phyloP scores from a whole-genome alignment of 2,113 vertebrate genomes.

The Sciurus niger region DNA sequence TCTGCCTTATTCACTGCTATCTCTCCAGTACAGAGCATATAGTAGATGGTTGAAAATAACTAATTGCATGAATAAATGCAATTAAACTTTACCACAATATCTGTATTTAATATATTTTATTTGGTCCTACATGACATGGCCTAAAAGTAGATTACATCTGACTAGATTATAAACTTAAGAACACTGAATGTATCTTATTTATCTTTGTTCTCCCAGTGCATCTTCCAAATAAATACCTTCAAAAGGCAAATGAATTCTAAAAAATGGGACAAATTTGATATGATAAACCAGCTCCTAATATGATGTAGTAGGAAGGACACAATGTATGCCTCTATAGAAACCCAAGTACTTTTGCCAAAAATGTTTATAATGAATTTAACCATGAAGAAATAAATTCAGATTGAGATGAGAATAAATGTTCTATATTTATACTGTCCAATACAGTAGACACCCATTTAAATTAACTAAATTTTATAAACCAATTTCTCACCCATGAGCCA shows the following conservation, averaged over 20 bases:
- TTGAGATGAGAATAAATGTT: not conserved
- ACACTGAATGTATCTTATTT: not conserved
- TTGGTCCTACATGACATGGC: not conserved
- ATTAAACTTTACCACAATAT: slow-evolving; percentile 20
- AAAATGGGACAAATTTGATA: not conserved
- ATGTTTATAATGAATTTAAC: slow-evolving; percentile 55
- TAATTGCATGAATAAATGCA: not conserved
- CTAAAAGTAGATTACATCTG: slow-evolving; percentile 1
- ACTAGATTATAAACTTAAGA: slow-evolving; percentile 43
- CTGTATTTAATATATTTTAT: not conserved
- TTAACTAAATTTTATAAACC: slow-evolving; percentile 48
- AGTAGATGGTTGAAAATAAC: not conserved
- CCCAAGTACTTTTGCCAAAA: slow-evolving; percentile 41
- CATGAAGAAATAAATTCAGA: slow-evolving; percentile 38
- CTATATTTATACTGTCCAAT: not conserved
- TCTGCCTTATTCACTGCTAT: not conserved
- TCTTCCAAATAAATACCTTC: not conserved
- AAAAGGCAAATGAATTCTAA: slow-evolving; percentile 30
- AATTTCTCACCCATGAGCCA: not conserved
- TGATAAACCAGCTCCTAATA: not conserved
- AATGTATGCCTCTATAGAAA: not conserved
- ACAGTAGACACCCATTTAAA: slow-evolving; percentile 21
- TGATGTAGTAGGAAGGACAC: not conserved
- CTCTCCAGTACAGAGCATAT: not conserved
- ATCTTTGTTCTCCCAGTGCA: slow-evolving; percentile 2